Percentiles rank a stretch among this genome's conserved stretches.
Evolutionary conservation across 2,888 invertebrate species (phyloP).

Genomic region (Tachina grossa): DNA sequence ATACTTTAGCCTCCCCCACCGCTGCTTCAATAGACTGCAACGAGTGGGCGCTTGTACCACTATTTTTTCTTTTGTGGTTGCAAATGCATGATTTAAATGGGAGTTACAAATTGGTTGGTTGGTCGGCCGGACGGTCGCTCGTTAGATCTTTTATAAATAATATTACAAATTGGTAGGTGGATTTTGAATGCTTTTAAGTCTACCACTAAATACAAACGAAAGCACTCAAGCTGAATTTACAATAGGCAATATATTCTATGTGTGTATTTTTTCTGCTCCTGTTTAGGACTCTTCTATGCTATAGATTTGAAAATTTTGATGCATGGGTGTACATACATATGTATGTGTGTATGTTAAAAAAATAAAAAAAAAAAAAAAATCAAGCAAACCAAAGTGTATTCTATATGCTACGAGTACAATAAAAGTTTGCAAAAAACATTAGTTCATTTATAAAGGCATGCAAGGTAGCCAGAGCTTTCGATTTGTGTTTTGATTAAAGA

Average conservation of each 20-base stretch:
- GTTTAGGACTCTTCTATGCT: constrained; percentile 31
- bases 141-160: constrained; percentile 70
- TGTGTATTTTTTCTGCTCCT: constrained; percentile 40
- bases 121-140: constrained; percentile 58
- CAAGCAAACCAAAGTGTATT: constrained; percentile 59
- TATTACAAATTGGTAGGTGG: constrained; percentile 71
- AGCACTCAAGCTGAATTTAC: constrained; percentile 80
- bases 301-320: constrained; percentile 44
- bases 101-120: constrained; percentile 72
- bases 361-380: constrained; percentile 24
- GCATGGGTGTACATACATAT: not conserved
- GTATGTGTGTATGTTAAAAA: not conserved
- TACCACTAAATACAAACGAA: constrained; percentile 82
- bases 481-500: not conserved
- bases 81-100: constrained; percentile 68
- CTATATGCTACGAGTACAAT: constrained; percentile 44
- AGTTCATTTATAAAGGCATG: constrained; percentile 32
- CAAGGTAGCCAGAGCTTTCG: not conserved
- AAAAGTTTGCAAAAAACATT: constrained; percentile 49
- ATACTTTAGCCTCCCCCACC: constrained; percentile 36
- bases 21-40: not conserved
- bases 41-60: constrained; percentile 29
- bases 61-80: constrained; percentile 64
- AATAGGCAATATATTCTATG: constrained; percentile 47
- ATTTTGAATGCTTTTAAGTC: constrained; percentile 79